Percentiles rank a stretch among this genome's conserved stretches.
Evolutionary conservation across 1,140 invertebrate species (phyloP).

Genomic region (Macrobrachium rosenbergii): DNA sequence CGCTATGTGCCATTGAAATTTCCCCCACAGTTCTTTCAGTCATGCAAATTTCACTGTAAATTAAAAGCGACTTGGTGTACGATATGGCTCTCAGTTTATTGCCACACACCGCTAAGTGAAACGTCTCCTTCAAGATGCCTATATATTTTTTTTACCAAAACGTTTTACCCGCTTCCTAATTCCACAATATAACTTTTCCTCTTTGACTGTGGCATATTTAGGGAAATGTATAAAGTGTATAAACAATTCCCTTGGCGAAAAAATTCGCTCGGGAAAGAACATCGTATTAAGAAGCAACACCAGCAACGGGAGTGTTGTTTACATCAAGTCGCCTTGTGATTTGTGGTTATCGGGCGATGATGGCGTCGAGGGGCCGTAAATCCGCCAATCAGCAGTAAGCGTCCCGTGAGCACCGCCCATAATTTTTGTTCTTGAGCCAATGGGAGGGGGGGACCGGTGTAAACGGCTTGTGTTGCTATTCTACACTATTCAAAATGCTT

Average conservation of each 20-base stretch:
- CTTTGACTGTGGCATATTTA: neutral
- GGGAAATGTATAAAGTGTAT: neutral
- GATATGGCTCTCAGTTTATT: too few relatives aligned
- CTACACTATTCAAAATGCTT: neutral
- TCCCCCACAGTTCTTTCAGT: too few relatives aligned
- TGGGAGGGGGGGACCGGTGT: conserved; percentile 36
- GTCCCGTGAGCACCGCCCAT: conserved; percentile 63
- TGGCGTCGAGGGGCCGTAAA: conserved; percentile 59
- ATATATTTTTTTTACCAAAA: too few relatives aligned
- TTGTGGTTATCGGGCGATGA: conserved; percentile 54
- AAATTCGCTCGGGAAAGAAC: neutral
- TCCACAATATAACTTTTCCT: neutral
- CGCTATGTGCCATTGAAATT: too few relatives aligned
- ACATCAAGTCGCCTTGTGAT: conserved; percentile 57
- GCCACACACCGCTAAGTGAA: too few relatives aligned
- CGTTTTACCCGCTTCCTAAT: too few relatives aligned
- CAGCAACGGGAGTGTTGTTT: conserved; percentile 31
- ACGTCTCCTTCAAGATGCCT: too few relatives aligned
- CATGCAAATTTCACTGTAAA: too few relatives aligned
- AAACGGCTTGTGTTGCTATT: conserved; percentile 16
- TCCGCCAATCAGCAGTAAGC: conserved; percentile 49
- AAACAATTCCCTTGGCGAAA: neutral
- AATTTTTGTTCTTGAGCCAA: conserved; percentile 61
- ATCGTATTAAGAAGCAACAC: neutral
- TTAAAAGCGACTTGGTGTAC: too few relatives aligned